Conservation (phyloP, 1,140 invertebrate genomes). For the Halictus rubicundus region DNA sequence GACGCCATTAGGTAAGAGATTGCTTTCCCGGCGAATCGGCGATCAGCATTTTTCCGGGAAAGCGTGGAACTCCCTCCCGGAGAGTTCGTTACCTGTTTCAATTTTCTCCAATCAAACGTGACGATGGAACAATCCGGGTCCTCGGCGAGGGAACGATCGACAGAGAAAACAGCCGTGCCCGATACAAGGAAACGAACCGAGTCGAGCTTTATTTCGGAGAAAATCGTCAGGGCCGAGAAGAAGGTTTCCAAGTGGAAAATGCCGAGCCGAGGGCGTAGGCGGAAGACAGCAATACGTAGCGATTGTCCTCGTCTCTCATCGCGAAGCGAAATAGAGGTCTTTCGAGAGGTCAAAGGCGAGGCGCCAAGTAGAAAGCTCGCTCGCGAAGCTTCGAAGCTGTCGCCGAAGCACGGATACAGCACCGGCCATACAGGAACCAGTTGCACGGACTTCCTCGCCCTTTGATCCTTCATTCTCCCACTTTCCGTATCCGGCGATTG, state of each 20-base stretch:
- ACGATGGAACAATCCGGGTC: not conserved
- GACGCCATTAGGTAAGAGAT: too few relatives aligned
- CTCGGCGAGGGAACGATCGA: too few relatives aligned
- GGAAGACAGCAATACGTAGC: slow-evolving; percentile 49
- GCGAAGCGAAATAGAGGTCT: slow-evolving; percentile 11
- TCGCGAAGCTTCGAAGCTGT: slow-evolving; percentile 50
- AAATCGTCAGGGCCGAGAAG: not conserved
- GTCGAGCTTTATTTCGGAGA: not conserved
- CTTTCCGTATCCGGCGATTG: not conserved
- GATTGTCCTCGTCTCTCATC: slow-evolving; percentile 63
- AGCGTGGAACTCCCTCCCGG: too few relatives aligned
- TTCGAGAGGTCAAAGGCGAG: slow-evolving; percentile 1
- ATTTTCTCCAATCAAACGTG: not conserved
- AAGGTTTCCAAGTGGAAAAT: not conserved
- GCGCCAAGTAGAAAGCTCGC: slow-evolving; percentile 46
- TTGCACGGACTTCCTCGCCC: slow-evolving; percentile 23
- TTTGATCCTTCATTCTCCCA: not conserved
- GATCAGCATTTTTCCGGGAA: too few relatives aligned
- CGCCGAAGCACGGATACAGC: slow-evolving; percentile 51
- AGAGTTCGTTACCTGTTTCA: slow-evolving; percentile 7
- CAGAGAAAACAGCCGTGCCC: slow-evolving; percentile 5
- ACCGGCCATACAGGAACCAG: slow-evolving; percentile 20
- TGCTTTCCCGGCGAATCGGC: too few relatives aligned
- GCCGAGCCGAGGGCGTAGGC: not conserved
- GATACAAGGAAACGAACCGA: slow-evolving; percentile 37